Base-by-base conservation (phyloP, 1,140 invertebrate genomes). In the Atopsyche davidsoni region DNA sequence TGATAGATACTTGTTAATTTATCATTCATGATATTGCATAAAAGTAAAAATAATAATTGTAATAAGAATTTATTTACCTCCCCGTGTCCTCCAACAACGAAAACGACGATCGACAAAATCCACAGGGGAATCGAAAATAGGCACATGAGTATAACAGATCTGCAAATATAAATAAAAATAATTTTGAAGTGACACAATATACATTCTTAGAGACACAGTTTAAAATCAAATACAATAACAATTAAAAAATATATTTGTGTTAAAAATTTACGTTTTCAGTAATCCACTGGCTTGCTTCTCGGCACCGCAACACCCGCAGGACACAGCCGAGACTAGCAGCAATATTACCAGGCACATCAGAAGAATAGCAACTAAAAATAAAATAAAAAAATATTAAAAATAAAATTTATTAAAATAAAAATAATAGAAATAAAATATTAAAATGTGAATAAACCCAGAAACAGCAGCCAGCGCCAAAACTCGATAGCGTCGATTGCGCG, bases 71-170 rank as follows among this genome's bases (percentile, higher is more conserved):
- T 43, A 10, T 2, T 31, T 63, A 70, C 66, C 62, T 77, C 67
- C 34, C 70, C 72, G 52, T 78, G 73, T 23, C 73, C 72, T 18
- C 73, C 70, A 17, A 75, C 64, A 13, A 77, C 58, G 53, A 77
- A 72, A 6, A 69, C 59, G 7, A 67, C 62, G 14, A 67, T 70
- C 43, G 73, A 67, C 24, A 70, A 50, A 21, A 58, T 48, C 75
- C 76, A 78, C 13, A 75, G 47, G 28, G 72, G 53, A 2, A 77
- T 59, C 31, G 72, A 68, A 21, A 66, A 51, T 25, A 74, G 58
- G 52, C 72, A 73, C 25, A 72, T 61, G 57, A 75, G 64, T 32
- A 67, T 56, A 1, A 73, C 63, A 41, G 75, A 72, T 42, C 71
- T 73, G 62, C 18, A 68, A 62, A 59, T 50, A 22, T 39, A 47